These are phyloP conservation scores for Nycticryphes semicollaris DNA, from an alignment of 2,113 vertebrate species.

Conservation along the genomic window DNA sequence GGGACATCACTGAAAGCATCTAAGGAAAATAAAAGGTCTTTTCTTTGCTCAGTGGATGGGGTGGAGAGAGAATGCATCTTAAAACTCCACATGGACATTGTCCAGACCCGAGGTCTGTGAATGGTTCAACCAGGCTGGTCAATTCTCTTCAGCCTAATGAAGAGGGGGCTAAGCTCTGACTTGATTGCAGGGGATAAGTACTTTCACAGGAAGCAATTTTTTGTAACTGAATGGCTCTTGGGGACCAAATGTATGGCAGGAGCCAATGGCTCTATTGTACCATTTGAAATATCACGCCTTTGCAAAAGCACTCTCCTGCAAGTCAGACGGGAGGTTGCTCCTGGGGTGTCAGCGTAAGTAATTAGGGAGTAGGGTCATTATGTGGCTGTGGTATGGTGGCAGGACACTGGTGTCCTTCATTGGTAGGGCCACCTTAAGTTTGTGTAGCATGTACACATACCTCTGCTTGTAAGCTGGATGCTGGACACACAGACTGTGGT, in stretches of 20 bases:
- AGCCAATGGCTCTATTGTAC: not conserved
- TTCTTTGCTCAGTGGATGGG: not conserved
- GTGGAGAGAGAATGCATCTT: too few relatives aligned
- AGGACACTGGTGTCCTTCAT: not conserved
- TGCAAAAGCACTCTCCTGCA: not conserved
- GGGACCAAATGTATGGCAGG: not conserved
- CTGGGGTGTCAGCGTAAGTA: not conserved
- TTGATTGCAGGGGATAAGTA: not conserved
- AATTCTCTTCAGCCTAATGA: not conserved
- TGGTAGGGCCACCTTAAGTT: not conserved
- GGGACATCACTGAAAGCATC: not conserved
- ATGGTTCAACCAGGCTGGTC: not conserved
- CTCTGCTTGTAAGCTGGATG: not conserved
- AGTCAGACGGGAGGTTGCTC: not conserved
- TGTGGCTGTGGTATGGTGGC: not conserved
- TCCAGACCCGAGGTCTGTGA: not conserved
- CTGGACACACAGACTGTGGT: fast-evolving
- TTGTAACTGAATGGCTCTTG: not conserved
- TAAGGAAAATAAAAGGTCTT: not conserved
- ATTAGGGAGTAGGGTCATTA: not conserved
- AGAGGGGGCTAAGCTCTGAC: not conserved
- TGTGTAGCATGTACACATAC: fast-evolving
- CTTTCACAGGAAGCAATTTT: not conserved
- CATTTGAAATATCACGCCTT: fast-evolving
- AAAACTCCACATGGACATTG: not conserved